These are phyloP conservation scores for Abramis brama DNA, from an alignment of 2,113 vertebrate genomes.

Conservation along the genomic window DNA sequence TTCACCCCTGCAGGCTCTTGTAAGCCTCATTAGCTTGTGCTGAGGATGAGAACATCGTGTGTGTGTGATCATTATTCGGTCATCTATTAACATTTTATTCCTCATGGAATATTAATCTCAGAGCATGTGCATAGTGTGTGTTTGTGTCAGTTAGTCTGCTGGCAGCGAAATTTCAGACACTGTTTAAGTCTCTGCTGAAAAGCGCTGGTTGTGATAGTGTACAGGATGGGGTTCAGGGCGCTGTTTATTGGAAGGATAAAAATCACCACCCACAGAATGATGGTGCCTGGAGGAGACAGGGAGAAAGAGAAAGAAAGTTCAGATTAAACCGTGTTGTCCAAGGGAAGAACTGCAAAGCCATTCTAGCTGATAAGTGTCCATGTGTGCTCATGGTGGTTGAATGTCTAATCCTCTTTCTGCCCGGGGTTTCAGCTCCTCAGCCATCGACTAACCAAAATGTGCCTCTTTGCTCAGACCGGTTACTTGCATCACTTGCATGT, in stretches of 20 bases:
- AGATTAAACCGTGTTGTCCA: conserved; percentile 3
- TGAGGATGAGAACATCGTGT: not conserved
- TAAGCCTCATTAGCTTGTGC: not conserved
- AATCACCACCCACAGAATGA: conserved; percentile 69
- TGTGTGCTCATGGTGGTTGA: not conserved
- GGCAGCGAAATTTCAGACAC: conserved; percentile 57
- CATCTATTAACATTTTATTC: not conserved
- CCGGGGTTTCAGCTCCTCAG: not conserved
- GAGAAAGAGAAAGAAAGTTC: not conserved
- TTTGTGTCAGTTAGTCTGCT: conserved; percentile 46
- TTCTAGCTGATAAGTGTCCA: conserved; percentile 16
- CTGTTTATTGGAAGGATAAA: conserved; percentile 76
- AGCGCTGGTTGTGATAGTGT: conserved; percentile 72
- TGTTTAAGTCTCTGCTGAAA: conserved; percentile 75
- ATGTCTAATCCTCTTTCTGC: conserved; percentile 7
- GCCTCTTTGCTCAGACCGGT: not conserved
- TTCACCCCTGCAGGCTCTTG: not conserved
- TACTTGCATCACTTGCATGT: not conserved
- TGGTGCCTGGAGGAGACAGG: conserved; percentile 58
- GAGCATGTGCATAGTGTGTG: conserved; percentile 17
- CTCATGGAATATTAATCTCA: conserved; percentile 8
- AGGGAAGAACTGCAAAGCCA: not conserved
- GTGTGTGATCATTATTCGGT: conserved; percentile 12
- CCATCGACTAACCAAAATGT: conserved; percentile 6
- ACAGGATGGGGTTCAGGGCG: conserved; percentile 74